Percentiles rank a stretch among this genome's conserved stretches.
Evolutionary conservation across 1,140 invertebrate species (phyloP).

Genomic region (Saccostrea cuccullata): DNA sequence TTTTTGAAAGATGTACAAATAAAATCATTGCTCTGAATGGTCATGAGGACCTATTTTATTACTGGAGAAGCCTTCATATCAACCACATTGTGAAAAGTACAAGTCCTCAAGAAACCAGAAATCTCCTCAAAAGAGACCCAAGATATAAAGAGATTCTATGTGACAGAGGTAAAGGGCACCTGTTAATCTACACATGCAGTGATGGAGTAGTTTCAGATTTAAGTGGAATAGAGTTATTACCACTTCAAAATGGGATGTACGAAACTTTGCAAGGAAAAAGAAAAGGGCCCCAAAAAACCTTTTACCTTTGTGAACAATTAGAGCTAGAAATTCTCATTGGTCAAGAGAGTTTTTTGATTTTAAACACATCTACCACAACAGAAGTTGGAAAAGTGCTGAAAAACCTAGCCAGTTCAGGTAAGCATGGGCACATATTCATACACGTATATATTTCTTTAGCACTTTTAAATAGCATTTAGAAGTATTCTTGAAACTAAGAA

Average conservation of each 20-base stretch:
- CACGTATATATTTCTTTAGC: too few relatives aligned
- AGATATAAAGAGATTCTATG: background rate
- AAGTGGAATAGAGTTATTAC: background rate
- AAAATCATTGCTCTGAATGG: background rate
- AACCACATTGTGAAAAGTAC: background rate
- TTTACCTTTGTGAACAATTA: background rate
- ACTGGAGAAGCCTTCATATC: too few relatives aligned
- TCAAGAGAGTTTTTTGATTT: background rate
- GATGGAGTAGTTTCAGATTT: background rate
- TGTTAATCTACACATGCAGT: background rate
- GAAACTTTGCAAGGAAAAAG: background rate
- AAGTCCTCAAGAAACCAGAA: background rate
- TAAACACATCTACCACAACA: background rate
- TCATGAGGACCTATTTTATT: conserved; percentile 2
- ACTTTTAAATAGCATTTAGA: too few relatives aligned
- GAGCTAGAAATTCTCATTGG: background rate
- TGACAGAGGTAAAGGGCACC: background rate
- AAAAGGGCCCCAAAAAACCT: background rate
- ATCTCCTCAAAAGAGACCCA: background rate
- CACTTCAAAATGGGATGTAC: background rate
- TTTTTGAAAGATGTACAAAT: background rate
- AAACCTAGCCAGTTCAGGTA: background rate
- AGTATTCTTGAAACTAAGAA: too few relatives aligned
- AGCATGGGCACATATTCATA: too few relatives aligned
- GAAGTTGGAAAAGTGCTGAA: background rate